phyloP scores from a whole-genome alignment of 1,140 invertebrate species.

The Ips typographus region DNA sequence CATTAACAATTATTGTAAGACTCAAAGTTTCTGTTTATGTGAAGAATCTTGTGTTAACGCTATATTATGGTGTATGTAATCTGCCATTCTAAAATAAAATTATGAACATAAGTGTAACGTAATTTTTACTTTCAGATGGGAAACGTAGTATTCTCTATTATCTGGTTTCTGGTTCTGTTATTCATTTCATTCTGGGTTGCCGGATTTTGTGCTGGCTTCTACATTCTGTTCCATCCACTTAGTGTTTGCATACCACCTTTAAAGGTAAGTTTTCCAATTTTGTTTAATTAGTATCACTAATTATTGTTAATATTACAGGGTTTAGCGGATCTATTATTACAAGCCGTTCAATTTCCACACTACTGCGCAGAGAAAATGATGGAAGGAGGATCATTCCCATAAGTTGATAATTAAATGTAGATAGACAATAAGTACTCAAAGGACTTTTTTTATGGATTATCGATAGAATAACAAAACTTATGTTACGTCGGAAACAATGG shows the following conservation, averaged over 20 bases:
- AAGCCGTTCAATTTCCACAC: conserved; percentile 68
- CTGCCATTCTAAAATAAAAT: no score
- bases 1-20: no score
- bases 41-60: no score
- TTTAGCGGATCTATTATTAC: conserved; percentile 66
- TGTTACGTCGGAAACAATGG: no score
- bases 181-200: conserved; percentile 73
- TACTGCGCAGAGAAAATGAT: conserved; percentile 68
- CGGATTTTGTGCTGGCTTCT: conserved; percentile 70
- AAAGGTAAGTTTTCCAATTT: conserved; percentile 51
- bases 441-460: no score
- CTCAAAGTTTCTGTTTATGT: no score
- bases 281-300: not conserved
- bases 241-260: conserved; percentile 68
- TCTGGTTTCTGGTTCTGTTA: conserved; percentile 79
- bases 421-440: no score
- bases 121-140: conserved; percentile 48
- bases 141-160: conserved; percentile 66
- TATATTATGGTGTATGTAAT: no score
- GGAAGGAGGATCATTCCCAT: conserved; percentile 52
- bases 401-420: not conserved
- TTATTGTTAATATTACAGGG: conserved; percentile 56
- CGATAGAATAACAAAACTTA: no score
- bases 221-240: conserved; percentile 71
- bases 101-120: not conserved